Evolutionary conservation across 2,797 vertebrate genomes (phyloP).

Genomic region (Staurois parvus): DNA sequence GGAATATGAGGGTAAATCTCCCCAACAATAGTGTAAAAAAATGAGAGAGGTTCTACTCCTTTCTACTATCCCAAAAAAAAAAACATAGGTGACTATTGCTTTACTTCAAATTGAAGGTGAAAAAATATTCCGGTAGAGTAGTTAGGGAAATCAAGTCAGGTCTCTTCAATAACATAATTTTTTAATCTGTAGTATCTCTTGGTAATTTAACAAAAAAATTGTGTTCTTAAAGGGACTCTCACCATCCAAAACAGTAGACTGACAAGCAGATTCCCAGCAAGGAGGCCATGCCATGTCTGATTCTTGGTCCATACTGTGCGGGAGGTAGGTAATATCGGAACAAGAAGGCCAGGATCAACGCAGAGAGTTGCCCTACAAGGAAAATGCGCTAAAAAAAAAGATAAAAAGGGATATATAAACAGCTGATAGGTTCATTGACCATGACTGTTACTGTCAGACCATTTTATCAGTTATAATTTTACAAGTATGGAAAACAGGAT

Average conservation of each 20-base stretch:
- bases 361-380: constrained; percentile 56
- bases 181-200: not conserved
- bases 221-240: not conserved
- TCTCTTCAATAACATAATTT: not conserved
- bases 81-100: no score
- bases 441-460: not conserved
- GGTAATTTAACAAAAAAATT: not conserved
- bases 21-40: no score
- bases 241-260: constrained; percentile 64
- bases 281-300: constrained; percentile 54
- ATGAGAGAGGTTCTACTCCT: no score
- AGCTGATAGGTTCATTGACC: not conserved
- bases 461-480: not conserved
- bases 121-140: no score
- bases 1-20: no score
- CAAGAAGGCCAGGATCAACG: constrained; percentile 57
- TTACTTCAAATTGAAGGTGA: no score
- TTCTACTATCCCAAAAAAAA: no score
- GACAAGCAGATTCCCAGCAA: constrained; percentile 57
- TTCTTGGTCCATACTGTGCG: constrained; percentile 39
- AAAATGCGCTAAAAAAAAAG: constrained; percentile 52
- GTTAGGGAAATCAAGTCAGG: no score
- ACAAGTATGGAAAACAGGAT: not conserved
- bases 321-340: constrained; percentile 60
- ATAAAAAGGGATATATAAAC: not conserved